Percentiles rank a stretch among this genome's conserved stretches.
phyloP scores from a whole-genome alignment of 2,888 invertebrate species.

The Nezara viridula region DNA sequence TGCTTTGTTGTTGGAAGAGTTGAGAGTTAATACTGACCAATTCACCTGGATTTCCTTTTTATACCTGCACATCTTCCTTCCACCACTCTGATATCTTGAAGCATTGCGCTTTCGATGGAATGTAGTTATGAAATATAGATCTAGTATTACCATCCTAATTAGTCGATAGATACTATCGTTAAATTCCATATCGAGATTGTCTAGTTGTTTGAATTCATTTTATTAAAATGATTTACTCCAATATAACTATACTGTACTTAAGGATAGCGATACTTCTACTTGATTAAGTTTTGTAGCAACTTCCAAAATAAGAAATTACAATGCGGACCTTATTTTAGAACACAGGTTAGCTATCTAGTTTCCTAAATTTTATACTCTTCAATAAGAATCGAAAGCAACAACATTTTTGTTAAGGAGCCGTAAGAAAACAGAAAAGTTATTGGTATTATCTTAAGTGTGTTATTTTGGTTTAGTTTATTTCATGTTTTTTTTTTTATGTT shows the following conservation, averaged over 20 bases:
- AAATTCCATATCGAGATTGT: background rate
- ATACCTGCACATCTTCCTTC: slow-evolving; percentile 28
- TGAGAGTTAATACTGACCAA: background rate
- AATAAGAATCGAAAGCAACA: too few relatives aligned
- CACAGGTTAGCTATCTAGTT: too few relatives aligned
- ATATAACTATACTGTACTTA: background rate
- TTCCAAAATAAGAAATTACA: too few relatives aligned
- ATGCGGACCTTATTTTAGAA: too few relatives aligned
- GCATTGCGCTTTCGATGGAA: background rate
- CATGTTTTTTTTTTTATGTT: too few relatives aligned
- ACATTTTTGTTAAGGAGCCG: too few relatives aligned
- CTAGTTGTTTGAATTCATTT: background rate
- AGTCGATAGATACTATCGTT: background rate
- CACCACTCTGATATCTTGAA: background rate
- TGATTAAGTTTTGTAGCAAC: too few relatives aligned
- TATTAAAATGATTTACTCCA: background rate
- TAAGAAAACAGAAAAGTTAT: too few relatives aligned
- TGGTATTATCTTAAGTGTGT: too few relatives aligned
- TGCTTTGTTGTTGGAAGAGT: background rate
- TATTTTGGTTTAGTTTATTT: too few relatives aligned
- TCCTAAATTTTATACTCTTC: too few relatives aligned
- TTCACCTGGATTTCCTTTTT: background rate
- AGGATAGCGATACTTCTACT: background rate
- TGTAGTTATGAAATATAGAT: background rate
- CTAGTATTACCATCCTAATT: background rate